These are phyloP conservation scores for Cryptotermes secundus DNA, from an alignment of 1,140 invertebrate genomes.

Conservation along the genomic window DNA sequence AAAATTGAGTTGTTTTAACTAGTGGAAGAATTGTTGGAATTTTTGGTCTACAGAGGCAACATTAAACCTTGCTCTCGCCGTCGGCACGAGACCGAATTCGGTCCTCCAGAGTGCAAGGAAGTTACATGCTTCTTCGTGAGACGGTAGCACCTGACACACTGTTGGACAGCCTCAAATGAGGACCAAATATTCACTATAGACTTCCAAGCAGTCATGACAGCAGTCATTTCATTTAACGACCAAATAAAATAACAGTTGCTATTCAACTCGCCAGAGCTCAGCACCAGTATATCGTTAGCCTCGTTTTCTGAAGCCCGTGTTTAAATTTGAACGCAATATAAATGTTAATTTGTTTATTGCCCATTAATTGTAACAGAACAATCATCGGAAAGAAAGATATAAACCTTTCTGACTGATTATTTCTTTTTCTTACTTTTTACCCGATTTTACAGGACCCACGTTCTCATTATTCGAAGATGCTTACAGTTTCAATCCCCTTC, in stretches of 20 bases:
- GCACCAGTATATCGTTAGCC: not conserved
- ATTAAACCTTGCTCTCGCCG: too few species aligned
- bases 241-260: not conserved
- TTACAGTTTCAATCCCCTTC: not conserved
- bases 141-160: too few species aligned
- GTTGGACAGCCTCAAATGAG: not conserved
- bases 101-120: too few species aligned
- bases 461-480: not conserved
- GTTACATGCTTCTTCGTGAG: too few species aligned
- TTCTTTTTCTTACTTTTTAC: not conserved
- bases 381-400: not conserved
- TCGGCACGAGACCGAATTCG: too few species aligned
- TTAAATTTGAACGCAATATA: not conserved
- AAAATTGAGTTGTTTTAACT: too few species aligned
- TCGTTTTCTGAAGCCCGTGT: not conserved
- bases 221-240: not conserved
- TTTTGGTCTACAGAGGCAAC: too few species aligned
- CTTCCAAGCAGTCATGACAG: not conserved
- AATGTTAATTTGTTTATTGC: not conserved
- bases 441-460: not conserved
- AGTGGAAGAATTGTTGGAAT: too few species aligned
- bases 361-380: conserved; percentile 8
- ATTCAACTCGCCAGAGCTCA: not conserved
- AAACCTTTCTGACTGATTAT: not conserved
- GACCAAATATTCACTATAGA: not conserved